Percentiles rank a stretch among this genome's conserved stretches.
These are phyloP conservation scores for Acromyrmex charruanus DNA, from an alignment of 1,140 invertebrate species.

Conservation along the genomic window DNA sequence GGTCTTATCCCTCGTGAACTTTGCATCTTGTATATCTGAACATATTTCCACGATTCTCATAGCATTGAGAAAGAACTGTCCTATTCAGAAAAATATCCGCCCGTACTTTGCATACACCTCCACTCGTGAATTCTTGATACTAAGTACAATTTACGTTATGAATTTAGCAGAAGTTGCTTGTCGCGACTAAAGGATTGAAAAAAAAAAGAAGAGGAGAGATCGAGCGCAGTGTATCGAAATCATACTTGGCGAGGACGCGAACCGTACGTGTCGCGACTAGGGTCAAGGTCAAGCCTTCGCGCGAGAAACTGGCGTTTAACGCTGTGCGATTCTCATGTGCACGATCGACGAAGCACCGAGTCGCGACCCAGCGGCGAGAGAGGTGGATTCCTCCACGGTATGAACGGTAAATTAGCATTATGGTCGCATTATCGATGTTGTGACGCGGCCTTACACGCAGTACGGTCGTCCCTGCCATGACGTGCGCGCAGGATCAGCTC, in stretches of 20 bases:
- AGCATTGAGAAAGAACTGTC: background rate
- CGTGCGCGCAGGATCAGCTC: slow-evolving; percentile 75
- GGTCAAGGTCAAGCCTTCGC: slow-evolving; percentile 72
- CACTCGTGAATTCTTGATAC: background rate
- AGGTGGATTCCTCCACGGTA: slow-evolving; percentile 69
- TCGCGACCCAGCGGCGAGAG: background rate
- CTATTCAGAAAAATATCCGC: background rate
- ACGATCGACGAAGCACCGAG: slow-evolving; percentile 28
- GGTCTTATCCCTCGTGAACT: background rate
- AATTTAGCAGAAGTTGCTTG: slow-evolving; percentile 21
- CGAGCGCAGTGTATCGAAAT: slow-evolving; percentile 23
- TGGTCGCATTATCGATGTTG: slow-evolving; percentile 84
- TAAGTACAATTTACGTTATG: slow-evolving; percentile 40
- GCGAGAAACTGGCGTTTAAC: slow-evolving; percentile 55
- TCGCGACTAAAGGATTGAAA: slow-evolving; percentile 1
- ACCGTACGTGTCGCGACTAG: slow-evolving; percentile 46
- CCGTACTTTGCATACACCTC: background rate
- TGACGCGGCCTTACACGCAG: slow-evolving; percentile 81
- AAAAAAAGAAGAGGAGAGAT: background rate
- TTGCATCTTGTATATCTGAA: background rate
- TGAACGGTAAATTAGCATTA: slow-evolving; percentile 85
- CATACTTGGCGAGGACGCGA: slow-evolving; percentile 32
- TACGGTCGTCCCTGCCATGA: slow-evolving; percentile 71
- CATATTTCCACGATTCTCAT: background rate
- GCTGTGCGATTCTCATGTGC: slow-evolving; percentile 44